Percentiles rank a stretch among this genome's conserved stretches.
These are phyloP conservation scores for Cheilosia grossa DNA, from an alignment of 2,888 invertebrate species.

Conservation along the genomic window DNA sequence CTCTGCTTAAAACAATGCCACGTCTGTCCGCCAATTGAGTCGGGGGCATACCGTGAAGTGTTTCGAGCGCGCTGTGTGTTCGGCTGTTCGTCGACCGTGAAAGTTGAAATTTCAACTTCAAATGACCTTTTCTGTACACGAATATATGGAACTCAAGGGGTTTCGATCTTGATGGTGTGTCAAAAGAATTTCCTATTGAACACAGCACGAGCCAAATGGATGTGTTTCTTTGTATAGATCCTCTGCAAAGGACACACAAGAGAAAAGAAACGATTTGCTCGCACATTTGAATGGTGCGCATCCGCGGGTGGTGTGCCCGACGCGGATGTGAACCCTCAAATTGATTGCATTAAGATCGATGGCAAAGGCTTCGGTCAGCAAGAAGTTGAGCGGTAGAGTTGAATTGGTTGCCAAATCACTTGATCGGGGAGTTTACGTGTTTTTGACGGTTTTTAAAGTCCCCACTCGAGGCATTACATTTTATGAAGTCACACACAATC, in stretches of 20 bases:
- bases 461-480: too few species aligned
- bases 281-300: conserved; percentile 33
- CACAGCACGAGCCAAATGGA: conserved; percentile 70
- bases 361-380: not conserved
- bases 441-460: too few species aligned
- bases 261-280: conserved; percentile 31
- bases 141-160: conserved; percentile 29
- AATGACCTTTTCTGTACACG: conserved; percentile 22
- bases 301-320: conserved; percentile 37
- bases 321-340: not conserved
- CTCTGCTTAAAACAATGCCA: conserved; percentile 70
- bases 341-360: conserved; percentile 5
- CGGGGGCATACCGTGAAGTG: conserved; percentile 71
- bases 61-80: conserved; percentile 42
- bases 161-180: conserved; percentile 32
- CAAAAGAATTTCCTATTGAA: conserved; percentile 35
- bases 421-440: not conserved
- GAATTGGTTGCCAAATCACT: not conserved
- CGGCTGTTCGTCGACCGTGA: conserved; percentile 65
- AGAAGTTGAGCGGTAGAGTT: not conserved
- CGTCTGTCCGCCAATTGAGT: conserved; percentile 41
- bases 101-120: conserved; percentile 50
- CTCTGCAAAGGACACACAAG: conserved; percentile 13
- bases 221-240: conserved; percentile 11
- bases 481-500: too few species aligned